Percentiles rank a stretch among this genome's conserved stretches.
Conservation (phyloP, 2,888 invertebrate genomes). For the Cephus pygmeus region DNA sequence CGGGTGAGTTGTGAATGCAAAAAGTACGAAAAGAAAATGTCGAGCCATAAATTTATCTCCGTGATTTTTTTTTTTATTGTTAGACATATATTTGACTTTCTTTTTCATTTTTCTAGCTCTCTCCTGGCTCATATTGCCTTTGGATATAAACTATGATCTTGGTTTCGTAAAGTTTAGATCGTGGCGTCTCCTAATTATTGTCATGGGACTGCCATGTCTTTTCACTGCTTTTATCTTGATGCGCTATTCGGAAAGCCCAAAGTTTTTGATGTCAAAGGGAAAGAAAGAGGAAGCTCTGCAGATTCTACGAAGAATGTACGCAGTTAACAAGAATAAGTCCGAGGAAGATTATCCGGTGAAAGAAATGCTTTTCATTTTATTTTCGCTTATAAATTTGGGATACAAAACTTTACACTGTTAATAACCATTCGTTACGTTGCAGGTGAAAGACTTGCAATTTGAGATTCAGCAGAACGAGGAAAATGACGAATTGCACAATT, state of each 20-base stretch:
- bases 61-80: background rate
- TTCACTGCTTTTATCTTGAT: conserved; percentile 56
- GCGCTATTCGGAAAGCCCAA: conserved; percentile 62
- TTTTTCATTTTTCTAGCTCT: background rate
- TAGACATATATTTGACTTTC: background rate
- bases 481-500: too few relatives aligned
- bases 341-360: conserved; percentile 27
- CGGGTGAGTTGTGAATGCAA: conserved; percentile 23
- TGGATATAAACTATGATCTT: conserved; percentile 8
- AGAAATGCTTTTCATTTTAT: background rate
- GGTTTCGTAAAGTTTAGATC: conserved; percentile 50
- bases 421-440: background rate
- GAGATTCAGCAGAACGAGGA: background rate
- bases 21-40: background rate
- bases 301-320: conserved; percentile 41
- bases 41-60: background rate
- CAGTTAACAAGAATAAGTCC: conserved; percentile 21
- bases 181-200: conserved; percentile 62
- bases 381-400: background rate
- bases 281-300: conserved; percentile 44
- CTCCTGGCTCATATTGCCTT: conserved; percentile 61
- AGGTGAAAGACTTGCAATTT: conserved; percentile 14
- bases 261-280: conserved; percentile 58
- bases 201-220: conserved; percentile 59
- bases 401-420: too few relatives aligned